phyloP scores from a whole-genome alignment of 2,797 vertebrate species.

The Pseudocheirus occidentalis region DNA sequence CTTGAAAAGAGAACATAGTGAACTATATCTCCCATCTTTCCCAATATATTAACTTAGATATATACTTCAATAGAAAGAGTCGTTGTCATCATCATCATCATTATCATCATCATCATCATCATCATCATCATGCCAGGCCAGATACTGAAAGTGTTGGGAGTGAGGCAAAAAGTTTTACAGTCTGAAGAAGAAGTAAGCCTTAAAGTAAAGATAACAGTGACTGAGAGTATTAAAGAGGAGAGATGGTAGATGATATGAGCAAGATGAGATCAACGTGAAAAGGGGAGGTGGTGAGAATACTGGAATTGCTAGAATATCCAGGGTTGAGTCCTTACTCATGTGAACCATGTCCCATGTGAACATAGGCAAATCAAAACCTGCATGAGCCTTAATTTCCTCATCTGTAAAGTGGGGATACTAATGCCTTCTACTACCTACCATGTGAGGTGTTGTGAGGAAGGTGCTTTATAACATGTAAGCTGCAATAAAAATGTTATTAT shows the following conservation, averaged over 20 bases:
- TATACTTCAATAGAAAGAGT: background rate
- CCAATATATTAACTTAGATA: background rate
- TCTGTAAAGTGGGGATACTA: background rate
- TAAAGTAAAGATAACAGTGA: background rate
- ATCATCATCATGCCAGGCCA: background rate
- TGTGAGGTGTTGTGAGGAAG: background rate
- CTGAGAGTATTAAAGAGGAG: background rate
- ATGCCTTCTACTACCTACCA: background rate
- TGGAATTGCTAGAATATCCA: background rate
- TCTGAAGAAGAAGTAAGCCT: background rate
- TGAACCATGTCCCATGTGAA: background rate
- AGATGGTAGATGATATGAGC: background rate
- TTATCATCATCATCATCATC: too few species aligned
- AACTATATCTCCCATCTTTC: background rate
- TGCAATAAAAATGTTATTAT: background rate
- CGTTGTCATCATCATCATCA: too few species aligned
- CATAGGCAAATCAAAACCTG: background rate
- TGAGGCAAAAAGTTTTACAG: background rate
- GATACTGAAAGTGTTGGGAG: background rate
- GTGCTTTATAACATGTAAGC: background rate
- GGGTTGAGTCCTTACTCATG: background rate
- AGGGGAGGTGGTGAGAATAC: conserved; percentile 14
- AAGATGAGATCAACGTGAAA: background rate
- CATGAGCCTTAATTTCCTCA: background rate
- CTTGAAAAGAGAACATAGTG: background rate